phyloP scores from a whole-genome alignment of 2,888 invertebrate genomes.

The Mesorhabditis spiculigera region DNA sequence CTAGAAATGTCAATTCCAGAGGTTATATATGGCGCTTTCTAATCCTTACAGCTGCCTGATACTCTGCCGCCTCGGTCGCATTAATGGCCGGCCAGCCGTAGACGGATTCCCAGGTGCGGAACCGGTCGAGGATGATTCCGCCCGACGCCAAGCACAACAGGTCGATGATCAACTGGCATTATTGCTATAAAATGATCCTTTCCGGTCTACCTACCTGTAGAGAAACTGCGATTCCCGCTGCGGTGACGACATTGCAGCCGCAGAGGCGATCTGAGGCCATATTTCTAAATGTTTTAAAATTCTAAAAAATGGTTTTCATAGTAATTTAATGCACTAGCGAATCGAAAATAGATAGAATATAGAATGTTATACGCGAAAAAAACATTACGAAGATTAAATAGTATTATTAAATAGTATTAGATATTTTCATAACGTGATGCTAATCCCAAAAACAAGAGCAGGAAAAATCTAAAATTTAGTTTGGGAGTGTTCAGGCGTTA shows the following conservation, averaged over 20 bases:
- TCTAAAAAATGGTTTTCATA: no score
- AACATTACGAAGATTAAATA: no score
- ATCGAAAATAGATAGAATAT: no score
- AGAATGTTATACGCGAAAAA: no score
- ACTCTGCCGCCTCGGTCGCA: conserved; percentile 29
- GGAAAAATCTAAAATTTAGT: no score
- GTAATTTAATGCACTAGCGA: no score
- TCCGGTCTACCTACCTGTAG: conserved; percentile 21
- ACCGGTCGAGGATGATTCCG: conserved; percentile 40
- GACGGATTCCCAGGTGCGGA: conserved; percentile 31
- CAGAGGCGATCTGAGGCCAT: conserved; percentile 32
- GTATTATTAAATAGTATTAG: no score
- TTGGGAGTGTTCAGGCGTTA: no score
- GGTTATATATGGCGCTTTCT: not conserved
- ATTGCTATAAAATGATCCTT: not conserved
- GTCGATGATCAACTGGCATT: conserved; percentile 32
- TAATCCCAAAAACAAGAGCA: no score
- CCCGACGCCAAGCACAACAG: conserved; percentile 32
- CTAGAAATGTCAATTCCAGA: not conserved
- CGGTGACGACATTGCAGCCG: conserved; percentile 45
- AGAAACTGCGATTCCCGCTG: conserved; percentile 42
- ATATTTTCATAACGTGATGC: no score
- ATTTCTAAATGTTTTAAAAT: not conserved
- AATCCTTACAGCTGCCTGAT: conserved; percentile 17
- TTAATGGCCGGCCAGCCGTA: conserved; percentile 29